These are phyloP conservation scores for Andrena marginata DNA, from an alignment of 2,888 invertebrate genomes.

Conservation along the genomic window DNA sequence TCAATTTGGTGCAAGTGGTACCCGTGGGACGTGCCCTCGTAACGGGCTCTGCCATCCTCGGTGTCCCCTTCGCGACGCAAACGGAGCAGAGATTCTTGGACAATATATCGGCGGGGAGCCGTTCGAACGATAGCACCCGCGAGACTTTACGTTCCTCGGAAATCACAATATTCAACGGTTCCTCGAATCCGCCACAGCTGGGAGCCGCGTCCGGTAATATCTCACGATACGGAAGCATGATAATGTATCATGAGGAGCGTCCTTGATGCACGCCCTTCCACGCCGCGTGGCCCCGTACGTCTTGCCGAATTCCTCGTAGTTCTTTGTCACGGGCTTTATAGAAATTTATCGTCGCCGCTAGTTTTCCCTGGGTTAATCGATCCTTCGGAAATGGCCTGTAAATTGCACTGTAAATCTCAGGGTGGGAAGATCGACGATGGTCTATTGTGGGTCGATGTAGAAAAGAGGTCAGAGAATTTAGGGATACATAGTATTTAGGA, in stretches of 20 bases:
- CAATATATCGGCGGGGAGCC: conserved; percentile 70
- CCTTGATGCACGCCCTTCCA: conserved; percentile 12
- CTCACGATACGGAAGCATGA: conserved; percentile 61
- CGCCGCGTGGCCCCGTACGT: conserved; percentile 17
- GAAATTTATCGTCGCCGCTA: conserved; percentile 57
- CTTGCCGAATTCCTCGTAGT: conserved; percentile 41
- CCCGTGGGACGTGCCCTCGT: conserved; percentile 73
- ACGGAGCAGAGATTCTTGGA: conserved; percentile 58
- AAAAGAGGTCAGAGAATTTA: neutral
- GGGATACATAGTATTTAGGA: neutral
- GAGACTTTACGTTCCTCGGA: conserved; percentile 77
- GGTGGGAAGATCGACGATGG: conserved; percentile 39
- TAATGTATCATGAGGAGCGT: conserved; percentile 50
- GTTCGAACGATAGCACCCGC: conserved; percentile 77
- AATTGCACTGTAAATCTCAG: conserved; percentile 39
- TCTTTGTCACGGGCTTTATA: conserved; percentile 60
- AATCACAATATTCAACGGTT: conserved; percentile 74
- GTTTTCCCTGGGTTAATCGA: conserved; percentile 47
- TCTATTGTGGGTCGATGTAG: neutral
- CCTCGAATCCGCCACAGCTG: conserved; percentile 27
- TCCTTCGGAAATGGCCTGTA: conserved; percentile 29
- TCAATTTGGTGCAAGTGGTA: conserved; percentile 80
- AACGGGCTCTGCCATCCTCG: conserved; percentile 67
- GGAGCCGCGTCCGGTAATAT: conserved; percentile 63
- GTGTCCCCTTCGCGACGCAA: conserved; percentile 63